These are phyloP conservation scores for Catharus minimus DNA, from an alignment of 2,113 vertebrate species.

Conservation along the genomic window DNA sequence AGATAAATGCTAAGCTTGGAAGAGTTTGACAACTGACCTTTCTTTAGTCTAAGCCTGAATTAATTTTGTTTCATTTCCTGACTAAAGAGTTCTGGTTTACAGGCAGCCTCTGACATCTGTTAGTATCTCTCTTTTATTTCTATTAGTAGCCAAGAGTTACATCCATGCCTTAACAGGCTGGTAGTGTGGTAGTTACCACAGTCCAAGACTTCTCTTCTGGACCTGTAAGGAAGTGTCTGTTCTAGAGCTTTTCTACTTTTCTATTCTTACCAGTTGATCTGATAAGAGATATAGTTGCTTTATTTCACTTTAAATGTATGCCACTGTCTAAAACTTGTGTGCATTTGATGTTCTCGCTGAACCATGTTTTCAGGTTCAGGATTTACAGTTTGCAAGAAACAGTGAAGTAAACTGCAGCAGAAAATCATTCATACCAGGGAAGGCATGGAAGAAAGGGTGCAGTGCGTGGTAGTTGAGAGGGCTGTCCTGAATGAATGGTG, in stretches of 20 bases:
- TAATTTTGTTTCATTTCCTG: not conserved
- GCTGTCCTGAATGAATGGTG: accelerated
- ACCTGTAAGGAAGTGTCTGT: not conserved
- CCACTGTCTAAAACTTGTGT: not conserved
- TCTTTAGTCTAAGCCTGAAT: not conserved
- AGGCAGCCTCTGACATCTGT: not conserved
- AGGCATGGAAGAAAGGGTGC: accelerated
- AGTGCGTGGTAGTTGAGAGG: accelerated
- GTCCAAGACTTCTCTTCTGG: not conserved
- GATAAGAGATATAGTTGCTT: accelerated
- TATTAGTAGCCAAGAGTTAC: not conserved
- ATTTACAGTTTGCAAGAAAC: not conserved
- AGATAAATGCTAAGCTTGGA: not conserved
- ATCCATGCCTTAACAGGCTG: not conserved
- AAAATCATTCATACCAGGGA: not conserved
- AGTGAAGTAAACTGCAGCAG: not conserved
- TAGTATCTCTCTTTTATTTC: not conserved
- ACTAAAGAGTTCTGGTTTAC: not conserved
- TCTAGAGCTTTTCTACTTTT: not conserved
- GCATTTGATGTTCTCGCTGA: not conserved
- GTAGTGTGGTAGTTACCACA: not conserved
- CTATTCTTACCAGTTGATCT: not conserved
- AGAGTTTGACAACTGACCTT: not conserved
- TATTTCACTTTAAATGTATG: not conserved
- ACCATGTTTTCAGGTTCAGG: not conserved